These are phyloP conservation scores for Malacoraja senta DNA, from an alignment of 2,797 vertebrate genomes.

Conservation along the genomic window DNA sequence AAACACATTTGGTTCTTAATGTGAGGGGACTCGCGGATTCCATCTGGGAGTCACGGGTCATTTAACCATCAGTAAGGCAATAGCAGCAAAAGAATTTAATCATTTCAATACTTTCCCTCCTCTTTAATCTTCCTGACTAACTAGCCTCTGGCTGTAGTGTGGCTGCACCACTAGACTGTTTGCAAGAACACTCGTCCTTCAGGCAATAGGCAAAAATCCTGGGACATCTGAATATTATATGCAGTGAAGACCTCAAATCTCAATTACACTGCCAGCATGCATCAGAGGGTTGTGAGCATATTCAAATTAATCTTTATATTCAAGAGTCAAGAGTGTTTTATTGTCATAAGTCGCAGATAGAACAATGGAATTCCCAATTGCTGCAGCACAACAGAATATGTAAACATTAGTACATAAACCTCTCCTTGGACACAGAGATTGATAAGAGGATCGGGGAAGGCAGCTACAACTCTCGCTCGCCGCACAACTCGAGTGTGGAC, in stretches of 20 bases:
- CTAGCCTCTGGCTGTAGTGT: not conserved
- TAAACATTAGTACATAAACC: no score
- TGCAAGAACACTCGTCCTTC: not conserved
- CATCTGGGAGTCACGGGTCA: not conserved
- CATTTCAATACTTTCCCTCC: not conserved
- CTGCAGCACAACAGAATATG: no score
- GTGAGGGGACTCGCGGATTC: not conserved
- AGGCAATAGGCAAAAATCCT: not conserved
- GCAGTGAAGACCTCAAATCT: not conserved
- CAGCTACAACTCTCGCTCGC: no score
- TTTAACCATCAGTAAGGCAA: not conserved
- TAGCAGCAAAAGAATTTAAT: not conserved
- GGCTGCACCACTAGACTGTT: not conserved
- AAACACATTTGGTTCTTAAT: not conserved
- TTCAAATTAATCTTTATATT: constrained; percentile 24
- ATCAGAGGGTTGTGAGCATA: constrained; percentile 22
- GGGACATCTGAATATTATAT: not conserved
- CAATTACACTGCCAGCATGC: not conserved
- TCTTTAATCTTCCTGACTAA: constrained; percentile 10
- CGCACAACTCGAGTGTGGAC: no score
- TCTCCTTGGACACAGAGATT: no score
- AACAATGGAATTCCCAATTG: no score
- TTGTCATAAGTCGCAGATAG: not conserved
- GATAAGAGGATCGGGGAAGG: no score
- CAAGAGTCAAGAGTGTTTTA: no score